Conservation (phyloP, 2,113 vertebrate species). For the Sander vitreus region DNA sequence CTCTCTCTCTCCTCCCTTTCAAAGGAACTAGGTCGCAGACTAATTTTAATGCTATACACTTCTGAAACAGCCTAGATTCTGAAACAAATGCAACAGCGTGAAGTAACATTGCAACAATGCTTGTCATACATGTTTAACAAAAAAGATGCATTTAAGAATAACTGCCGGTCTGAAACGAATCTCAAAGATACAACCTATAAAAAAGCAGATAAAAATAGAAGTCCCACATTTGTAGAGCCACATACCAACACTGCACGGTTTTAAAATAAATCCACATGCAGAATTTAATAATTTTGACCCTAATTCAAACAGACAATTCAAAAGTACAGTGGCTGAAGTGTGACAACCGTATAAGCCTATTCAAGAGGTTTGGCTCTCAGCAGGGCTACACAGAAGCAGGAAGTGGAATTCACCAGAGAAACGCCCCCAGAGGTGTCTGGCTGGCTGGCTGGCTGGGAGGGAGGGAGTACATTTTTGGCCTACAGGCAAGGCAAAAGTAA, state of each 20-base stretch:
- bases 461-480: constrained; percentile 68
- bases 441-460: constrained; percentile 56
- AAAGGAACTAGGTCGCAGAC: constrained; percentile 80
- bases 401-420: constrained; percentile 79
- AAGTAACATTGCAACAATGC: constrained; percentile 17
- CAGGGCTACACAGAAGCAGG: constrained; percentile 78
- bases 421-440: constrained; percentile 80
- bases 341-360: constrained; percentile 75
- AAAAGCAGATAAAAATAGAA: constrained; percentile 44
- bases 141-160: constrained; percentile 20
- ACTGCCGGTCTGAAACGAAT: constrained; percentile 30
- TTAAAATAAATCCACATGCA: constrained; percentile 41
- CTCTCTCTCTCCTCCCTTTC: constrained; percentile 66
- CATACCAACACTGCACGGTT: constrained; percentile 47
- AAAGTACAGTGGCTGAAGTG: constrained; percentile 65
- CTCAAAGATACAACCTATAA: constrained; percentile 19
- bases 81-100: constrained; percentile 1
- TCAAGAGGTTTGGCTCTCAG: constrained; percentile 65
- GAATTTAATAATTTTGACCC: constrained; percentile 50
- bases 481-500: constrained; percentile 63
- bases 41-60: constrained; percentile 70
- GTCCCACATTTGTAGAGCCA: constrained; percentile 9
- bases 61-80: constrained; percentile 34
- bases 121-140: constrained; percentile 20
- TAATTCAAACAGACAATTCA: constrained; percentile 59